Evolutionary conservation across 2,113 vertebrate species (phyloP).

Genomic region (Proteles cristata): DNA sequence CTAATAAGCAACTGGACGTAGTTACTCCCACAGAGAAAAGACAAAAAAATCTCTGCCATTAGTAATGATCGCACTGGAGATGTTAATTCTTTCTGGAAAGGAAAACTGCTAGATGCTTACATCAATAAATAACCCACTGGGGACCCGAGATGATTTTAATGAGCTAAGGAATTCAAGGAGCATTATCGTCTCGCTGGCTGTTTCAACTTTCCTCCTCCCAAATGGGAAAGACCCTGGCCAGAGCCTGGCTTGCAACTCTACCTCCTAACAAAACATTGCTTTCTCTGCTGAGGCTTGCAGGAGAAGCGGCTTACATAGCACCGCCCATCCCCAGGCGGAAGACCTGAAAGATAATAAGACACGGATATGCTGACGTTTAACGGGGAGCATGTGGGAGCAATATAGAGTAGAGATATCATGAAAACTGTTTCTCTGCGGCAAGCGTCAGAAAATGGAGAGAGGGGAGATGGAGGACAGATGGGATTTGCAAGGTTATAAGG

Average conservation of each 20-base stretch:
- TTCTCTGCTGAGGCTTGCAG: constrained; percentile 77
- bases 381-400: constrained; percentile 42
- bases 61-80: constrained; percentile 32
- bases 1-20: not conserved
- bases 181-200: constrained; percentile 61
- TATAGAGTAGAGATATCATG: not conserved
- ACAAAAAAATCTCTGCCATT: constrained; percentile 14
- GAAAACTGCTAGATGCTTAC: not conserved
- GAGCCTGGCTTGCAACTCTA: constrained; percentile 83
- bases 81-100: constrained; percentile 68
- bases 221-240: constrained; percentile 76
- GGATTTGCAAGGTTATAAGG: not conserved
- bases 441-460: not conserved
- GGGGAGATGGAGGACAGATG: not conserved
- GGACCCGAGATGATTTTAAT: constrained; percentile 58
- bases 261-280: constrained; percentile 82
- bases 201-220: constrained; percentile 76
- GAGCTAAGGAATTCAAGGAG: constrained; percentile 63
- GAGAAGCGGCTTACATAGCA: constrained; percentile 75
- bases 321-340: constrained; percentile 82
- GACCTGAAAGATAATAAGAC: constrained; percentile 77
- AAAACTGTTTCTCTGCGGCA: constrained; percentile 62
- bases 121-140: constrained; percentile 47
- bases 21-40: constrained; percentile 36
- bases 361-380: constrained; percentile 58